phyloP scores from a whole-genome alignment of 53 echinoderm and acorn worm species.

The Hippasteria phrygiana region DNA sequence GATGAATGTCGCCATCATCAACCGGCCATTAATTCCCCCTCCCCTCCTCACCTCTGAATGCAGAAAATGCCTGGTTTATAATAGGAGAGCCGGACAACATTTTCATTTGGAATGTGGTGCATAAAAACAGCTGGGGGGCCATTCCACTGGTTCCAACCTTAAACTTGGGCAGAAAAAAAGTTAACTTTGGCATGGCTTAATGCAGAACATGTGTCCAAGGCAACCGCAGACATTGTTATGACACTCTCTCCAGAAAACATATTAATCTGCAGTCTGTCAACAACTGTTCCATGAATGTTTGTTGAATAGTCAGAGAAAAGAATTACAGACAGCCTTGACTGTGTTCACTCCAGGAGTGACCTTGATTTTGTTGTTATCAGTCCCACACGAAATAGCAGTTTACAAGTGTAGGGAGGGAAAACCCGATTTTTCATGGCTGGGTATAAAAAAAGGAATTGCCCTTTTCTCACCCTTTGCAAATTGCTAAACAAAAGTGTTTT shows the following conservation, averaged over 20 bases:
- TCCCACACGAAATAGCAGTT: no score
- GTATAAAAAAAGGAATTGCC: neutral
- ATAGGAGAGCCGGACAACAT: neutral
- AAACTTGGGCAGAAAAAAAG: slow-evolving; percentile 5
- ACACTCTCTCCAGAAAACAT: neutral
- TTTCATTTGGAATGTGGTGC: neutral
- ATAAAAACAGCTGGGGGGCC: slow-evolving; percentile 4
- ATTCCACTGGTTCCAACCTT: slow-evolving; percentile 26
- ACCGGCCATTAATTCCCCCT: slow-evolving; percentile 4
- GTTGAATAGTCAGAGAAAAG: neutral
- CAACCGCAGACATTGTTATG: slow-evolving; percentile 1
- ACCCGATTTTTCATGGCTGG: no score
- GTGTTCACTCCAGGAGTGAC: no score
- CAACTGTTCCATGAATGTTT: slow-evolving; percentile 13
- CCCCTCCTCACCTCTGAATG: slow-evolving; percentile 15
- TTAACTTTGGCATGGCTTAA: neutral
- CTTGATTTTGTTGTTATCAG: no score
- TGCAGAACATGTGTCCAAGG: slow-evolving; percentile 25
- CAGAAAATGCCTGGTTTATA: neutral
- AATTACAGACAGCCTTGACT: neutral
- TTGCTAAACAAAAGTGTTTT: neutral
- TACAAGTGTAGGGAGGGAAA: no score
- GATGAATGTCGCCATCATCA: neutral
- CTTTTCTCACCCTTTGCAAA: neutral
- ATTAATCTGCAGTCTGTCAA: neutral